A percentile compares a stretch with the other conserved stretches of the same genome.
Evolutionary conservation across 2,113 vertebrate species (phyloP).

Genomic region (Chionomys nivalis): DNA sequence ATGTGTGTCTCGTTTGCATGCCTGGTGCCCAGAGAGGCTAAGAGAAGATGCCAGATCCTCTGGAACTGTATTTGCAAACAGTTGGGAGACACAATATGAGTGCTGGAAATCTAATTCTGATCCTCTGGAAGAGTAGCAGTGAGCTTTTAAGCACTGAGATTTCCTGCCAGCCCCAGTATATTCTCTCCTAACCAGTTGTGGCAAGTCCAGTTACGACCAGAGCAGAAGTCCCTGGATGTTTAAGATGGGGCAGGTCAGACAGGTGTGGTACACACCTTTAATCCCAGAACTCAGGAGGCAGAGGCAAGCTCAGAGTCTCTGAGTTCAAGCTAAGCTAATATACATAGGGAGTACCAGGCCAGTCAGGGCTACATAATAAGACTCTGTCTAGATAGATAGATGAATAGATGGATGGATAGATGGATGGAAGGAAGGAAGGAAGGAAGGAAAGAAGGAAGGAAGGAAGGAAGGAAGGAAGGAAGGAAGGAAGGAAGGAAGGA

Average conservation of each 20-base stretch:
- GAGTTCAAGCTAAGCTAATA: not conserved
- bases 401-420: not conserved
- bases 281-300: not conserved
- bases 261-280: not conserved
- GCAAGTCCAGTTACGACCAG: slow-evolving; percentile 52
- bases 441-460: too few relatives aligned
- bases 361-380: not conserved
- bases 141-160: not conserved
- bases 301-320: not conserved
- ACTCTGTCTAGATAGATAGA: not conserved
- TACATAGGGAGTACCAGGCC: not conserved
- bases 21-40: not conserved
- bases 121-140: not conserved
- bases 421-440: too few relatives aligned
- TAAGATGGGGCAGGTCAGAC: not conserved
- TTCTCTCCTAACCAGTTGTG: slow-evolving; percentile 56
- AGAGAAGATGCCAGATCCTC: not conserved
- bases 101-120: not conserved
- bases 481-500: too few relatives aligned
- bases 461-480: too few relatives aligned
- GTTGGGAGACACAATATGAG: not conserved
- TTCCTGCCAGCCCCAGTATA: not conserved
- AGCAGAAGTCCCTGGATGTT: slow-evolving; percentile 48
- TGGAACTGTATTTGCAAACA: not conserved
- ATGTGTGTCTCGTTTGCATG: not conserved